phyloP scores from a whole-genome alignment of 2,113 vertebrate genomes.

The Apeltes quadracus region DNA sequence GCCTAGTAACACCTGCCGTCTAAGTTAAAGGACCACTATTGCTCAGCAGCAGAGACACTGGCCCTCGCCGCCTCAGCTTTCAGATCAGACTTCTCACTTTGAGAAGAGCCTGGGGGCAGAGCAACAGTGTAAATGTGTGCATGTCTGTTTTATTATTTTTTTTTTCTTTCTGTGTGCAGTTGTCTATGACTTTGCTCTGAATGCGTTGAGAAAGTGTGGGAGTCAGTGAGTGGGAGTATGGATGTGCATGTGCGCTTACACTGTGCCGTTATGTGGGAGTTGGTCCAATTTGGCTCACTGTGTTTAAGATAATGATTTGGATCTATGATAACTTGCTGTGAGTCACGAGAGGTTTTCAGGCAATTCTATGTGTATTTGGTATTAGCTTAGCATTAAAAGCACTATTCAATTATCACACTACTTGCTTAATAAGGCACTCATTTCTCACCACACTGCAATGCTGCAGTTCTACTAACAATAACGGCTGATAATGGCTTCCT shows the following conservation, averaged over 20 bases:
- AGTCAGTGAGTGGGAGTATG: conserved; percentile 69
- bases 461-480: background rate
- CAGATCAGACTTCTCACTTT: conserved; percentile 66
- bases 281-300: conserved; percentile 61
- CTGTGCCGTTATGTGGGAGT: conserved; percentile 74
- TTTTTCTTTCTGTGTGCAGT: conserved; percentile 37
- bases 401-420: background rate
- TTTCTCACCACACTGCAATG: background rate
- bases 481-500: background rate
- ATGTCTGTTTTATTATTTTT: background rate
- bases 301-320: conserved; percentile 71
- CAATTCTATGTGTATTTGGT: conserved; percentile 4
- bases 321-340: conserved; percentile 65
- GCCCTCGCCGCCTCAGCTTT: conserved; percentile 61
- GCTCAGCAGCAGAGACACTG: conserved; percentile 63
- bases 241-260: conserved; percentile 68
- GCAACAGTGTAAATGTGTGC: conserved; percentile 19
- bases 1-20: conserved; percentile 84
- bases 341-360: conserved; percentile 57
- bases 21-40: conserved; percentile 69
- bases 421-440: background rate
- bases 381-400: conserved; percentile 14
- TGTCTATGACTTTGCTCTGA: conserved; percentile 49
- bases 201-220: conserved; percentile 63
- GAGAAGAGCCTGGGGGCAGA: conserved; percentile 62